These are phyloP conservation scores for Drosophila silvestris DNA, from an alignment of 2,888 invertebrate genomes.

Conservation along the genomic window DNA sequence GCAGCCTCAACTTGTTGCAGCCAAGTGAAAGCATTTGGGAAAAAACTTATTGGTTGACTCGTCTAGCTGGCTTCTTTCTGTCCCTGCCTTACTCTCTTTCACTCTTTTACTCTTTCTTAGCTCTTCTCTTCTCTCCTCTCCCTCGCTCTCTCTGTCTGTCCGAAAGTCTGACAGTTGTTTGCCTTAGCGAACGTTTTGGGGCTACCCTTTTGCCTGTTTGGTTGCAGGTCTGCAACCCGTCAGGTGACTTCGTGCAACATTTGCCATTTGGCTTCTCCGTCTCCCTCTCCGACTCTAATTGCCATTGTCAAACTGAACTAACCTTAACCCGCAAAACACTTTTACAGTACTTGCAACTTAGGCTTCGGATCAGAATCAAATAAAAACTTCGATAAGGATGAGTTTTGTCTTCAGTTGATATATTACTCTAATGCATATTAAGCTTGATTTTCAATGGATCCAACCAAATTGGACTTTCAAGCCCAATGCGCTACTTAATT, in stretches of 20 bases:
- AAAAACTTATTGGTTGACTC: slow-evolving; percentile 41
- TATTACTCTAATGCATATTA: neutral
- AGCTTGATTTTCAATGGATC: neutral
- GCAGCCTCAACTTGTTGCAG: slow-evolving; percentile 44
- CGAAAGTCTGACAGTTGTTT: slow-evolving; percentile 65
- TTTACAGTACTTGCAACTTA: neutral
- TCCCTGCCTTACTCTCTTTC: neutral
- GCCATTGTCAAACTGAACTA: slow-evolving; percentile 16
- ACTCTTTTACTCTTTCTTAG: neutral
- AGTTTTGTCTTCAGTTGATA: neutral
- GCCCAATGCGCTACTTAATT: neutral
- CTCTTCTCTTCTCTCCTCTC: neutral
- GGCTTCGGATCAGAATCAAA: neutral
- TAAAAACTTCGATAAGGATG: neutral
- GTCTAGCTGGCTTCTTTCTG: slow-evolving; percentile 5
- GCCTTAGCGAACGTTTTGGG: slow-evolving; percentile 46
- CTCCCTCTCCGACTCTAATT: neutral
- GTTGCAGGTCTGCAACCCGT: slow-evolving; percentile 26
- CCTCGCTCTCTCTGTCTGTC: neutral
- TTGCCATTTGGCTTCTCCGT: slow-evolving; percentile 53
- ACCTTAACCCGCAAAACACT: slow-evolving; percentile 3
- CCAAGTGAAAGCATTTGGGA: slow-evolving; percentile 78
- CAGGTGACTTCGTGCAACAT: slow-evolving; percentile 54
- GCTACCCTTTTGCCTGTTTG: slow-evolving; percentile 63
- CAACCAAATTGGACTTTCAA: neutral